These are phyloP conservation scores for Porphyrio hochstetteri DNA, from an alignment of 2,113 vertebrate genomes.

Conservation along the genomic window DNA sequence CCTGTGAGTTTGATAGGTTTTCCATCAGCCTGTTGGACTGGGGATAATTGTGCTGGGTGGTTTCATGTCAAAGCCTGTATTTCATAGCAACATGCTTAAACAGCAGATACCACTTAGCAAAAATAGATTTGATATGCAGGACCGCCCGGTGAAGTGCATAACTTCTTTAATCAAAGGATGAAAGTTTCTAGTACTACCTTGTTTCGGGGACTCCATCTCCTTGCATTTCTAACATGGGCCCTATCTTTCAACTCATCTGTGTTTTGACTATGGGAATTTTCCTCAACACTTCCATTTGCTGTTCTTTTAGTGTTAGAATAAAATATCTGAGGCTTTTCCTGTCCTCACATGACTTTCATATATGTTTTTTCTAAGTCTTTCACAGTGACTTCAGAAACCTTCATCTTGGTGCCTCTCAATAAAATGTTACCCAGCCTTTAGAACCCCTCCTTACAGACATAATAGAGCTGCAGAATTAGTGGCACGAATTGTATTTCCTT, in stretches of 20 bases:
- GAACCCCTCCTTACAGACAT: background rate
- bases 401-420: background rate
- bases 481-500: background rate
- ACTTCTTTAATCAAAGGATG: background rate
- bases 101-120: background rate
- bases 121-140: background rate
- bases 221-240: background rate
- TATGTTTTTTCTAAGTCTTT: background rate
- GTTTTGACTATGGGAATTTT: background rate
- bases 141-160: background rate
- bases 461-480: background rate
- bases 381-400: background rate
- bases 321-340: background rate
- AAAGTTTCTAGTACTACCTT: background rate
- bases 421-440: background rate
- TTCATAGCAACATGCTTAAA: background rate
- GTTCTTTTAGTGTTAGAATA: background rate
- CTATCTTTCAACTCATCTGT: background rate
- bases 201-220: background rate
- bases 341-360: background rate
- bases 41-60: background rate
- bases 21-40: background rate
- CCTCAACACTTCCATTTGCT: background rate
- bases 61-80: background rate
- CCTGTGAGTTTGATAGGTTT: background rate